Evolutionary conservation across 1,140 invertebrate species (phyloP), one percentile per base, ranked within the genome.

Genomic region (Pseudoatta argentina): DNA sequence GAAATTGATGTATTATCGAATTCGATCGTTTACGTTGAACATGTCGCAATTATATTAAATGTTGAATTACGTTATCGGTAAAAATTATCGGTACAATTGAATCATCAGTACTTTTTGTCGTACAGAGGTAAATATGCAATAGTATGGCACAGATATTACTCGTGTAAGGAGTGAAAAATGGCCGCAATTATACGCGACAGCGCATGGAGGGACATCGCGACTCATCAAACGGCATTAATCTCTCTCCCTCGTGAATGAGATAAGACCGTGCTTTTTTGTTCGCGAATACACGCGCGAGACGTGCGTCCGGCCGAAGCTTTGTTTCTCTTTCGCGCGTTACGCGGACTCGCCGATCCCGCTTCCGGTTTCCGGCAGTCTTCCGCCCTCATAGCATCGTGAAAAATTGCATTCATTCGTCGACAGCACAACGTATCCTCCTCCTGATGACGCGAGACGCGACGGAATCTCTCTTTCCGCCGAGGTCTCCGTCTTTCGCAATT

Each of bases 361-460:
- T 92, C 92, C 92, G 92, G 90, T 83, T 92, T 91, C 91, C 92
- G 90, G 63, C 55, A 82, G 83, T 66, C 82, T 88, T 89, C 89
- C 87, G 88, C 77, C n/a, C 63, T 73, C 71, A 10, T 86, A 86
- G 79, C 53, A 59, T 72, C 91, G 83, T 93, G 93, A 93, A 93
- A 93, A 93, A 93, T 93, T 92, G 87, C 87, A 59, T 57, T 87
- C 86, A 83, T 88, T 86, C 81, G 88, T 73, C 53, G 61, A 76
- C 89, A 79, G 81, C 72, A 39, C 72, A 21, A 34, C 75, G 82
- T 72, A 34, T 51, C 53, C 72, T 71, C 21, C 75, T 66, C 61
- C 69, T 64, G 90, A 91, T 91, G 91, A 88, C 86, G 86, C 71
- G 75, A 86, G 66, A 81, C 66, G 59, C 79, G 79, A 82, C 76